phyloP scores from a whole-genome alignment of 2,797 vertebrate species.

The Podarcis lilfordi region DNA sequence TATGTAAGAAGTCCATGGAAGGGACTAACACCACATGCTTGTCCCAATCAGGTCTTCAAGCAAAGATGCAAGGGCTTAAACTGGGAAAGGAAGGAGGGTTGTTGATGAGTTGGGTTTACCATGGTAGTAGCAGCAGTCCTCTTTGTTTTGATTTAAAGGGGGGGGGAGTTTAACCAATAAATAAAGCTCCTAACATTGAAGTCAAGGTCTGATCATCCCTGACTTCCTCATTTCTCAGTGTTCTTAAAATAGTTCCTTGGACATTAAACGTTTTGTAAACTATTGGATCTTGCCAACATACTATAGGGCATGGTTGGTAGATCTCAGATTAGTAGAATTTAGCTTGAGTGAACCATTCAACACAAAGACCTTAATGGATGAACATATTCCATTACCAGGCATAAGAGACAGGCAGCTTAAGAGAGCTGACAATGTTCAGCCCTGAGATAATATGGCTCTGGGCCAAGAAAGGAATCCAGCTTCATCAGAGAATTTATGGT shows the following conservation, averaged over 20 bases:
- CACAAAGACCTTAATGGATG: neutral
- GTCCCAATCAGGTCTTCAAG: too few relatives aligned
- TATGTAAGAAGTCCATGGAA: neutral
- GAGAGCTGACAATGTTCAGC: slow-evolving; percentile 7
- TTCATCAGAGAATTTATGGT: slow-evolving; percentile 22
- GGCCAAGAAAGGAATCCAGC: slow-evolving; percentile 43
- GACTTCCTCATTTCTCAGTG: neutral
- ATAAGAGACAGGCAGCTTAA: neutral
- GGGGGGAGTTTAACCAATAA: too few relatives aligned
- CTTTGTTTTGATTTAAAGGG: neutral
- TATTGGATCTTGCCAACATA: neutral
- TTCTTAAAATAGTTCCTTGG: neutral
- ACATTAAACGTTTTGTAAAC: neutral
- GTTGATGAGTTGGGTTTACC: too few relatives aligned
- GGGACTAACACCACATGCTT: neutral
- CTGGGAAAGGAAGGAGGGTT: too few relatives aligned
- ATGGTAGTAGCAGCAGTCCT: too few relatives aligned
- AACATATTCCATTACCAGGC: neutral
- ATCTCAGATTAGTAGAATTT: too few relatives aligned
- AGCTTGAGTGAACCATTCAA: neutral
- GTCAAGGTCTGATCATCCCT: too few relatives aligned
- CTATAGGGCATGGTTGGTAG: neutral
- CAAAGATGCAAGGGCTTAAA: neutral
- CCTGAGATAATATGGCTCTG: slow-evolving; percentile 34
- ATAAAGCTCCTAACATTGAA: neutral